A percentile compares a stretch with the other conserved stretches of the same genome.
Conservation (phyloP, 2,113 vertebrate genomes). For the Eretmochelys imbricata region DNA sequence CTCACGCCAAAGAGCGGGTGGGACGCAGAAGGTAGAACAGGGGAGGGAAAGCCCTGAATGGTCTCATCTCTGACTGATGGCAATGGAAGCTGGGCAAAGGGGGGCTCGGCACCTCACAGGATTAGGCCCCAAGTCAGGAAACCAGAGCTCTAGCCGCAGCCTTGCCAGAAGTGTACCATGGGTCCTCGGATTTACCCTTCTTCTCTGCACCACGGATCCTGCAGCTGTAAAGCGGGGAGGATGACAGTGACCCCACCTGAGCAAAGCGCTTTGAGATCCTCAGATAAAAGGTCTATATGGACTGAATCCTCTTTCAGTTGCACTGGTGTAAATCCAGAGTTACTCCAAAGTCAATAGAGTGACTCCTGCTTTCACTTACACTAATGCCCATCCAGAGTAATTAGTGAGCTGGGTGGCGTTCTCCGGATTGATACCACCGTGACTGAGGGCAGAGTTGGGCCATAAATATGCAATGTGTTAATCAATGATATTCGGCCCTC, state of each 20-base stretch:
- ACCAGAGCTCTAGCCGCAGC: neutral
- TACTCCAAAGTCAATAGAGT: neutral
- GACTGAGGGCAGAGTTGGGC: neutral
- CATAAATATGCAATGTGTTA: neutral
- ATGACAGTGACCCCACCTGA: neutral
- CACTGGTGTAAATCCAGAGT: neutral
- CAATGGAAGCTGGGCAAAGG: neutral
- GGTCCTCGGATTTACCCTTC: neutral
- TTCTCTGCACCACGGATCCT: neutral
- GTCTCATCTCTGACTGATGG: neutral
- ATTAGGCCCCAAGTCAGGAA: neutral
- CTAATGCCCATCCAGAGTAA: neutral
- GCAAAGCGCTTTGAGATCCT: neutral
- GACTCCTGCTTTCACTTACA: neutral
- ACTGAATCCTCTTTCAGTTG: neutral
- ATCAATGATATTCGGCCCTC: neutral
- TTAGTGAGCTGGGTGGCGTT: accelerated
- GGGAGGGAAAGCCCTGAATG: neutral
- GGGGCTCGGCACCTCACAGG: neutral
- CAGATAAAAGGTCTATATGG: neutral
- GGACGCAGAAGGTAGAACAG: neutral
- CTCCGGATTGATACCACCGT: neutral
- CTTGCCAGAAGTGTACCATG: neutral
- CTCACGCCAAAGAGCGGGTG: neutral
- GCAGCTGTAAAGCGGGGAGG: no score